A percentile compares a stretch with the other conserved stretches of the same genome.
These are phyloP conservation scores for Drosophila ustulata DNA, from an alignment of 2,888 invertebrate genomes.

Conservation along the genomic window DNA sequence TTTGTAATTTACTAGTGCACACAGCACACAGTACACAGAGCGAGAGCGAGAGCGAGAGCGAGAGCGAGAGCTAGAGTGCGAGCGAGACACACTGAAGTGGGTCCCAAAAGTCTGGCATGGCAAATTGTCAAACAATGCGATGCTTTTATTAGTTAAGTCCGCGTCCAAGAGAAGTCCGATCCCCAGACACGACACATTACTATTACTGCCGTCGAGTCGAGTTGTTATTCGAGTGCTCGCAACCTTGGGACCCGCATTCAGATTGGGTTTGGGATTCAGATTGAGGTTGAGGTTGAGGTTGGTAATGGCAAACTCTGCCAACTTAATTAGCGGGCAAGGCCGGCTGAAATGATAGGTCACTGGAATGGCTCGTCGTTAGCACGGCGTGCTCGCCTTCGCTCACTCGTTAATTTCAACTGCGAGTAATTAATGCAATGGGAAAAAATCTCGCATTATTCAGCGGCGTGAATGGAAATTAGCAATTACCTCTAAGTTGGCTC, in stretches of 20 bases:
- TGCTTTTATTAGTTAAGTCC: slow-evolving; percentile 56
- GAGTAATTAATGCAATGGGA: slow-evolving; percentile 19
- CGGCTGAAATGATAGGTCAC: slow-evolving; percentile 26
- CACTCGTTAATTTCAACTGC: slow-evolving; percentile 34
- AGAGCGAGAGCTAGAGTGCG: background rate
- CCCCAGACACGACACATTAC: slow-evolving; percentile 59
- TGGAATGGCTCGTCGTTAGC: slow-evolving; percentile 29
- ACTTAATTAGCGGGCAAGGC: slow-evolving; percentile 58
- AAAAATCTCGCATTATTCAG: slow-evolving; percentile 4
- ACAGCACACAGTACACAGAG: slow-evolving; percentile 24
- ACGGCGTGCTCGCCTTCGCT: background rate
- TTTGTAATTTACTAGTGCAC: slow-evolving; percentile 70
- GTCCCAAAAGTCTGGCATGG: slow-evolving; percentile 63
- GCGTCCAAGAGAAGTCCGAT: slow-evolving; percentile 10
- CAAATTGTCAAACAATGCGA: slow-evolving; percentile 70
- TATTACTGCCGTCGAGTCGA: slow-evolving; percentile 48
- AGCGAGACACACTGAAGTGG: background rate
- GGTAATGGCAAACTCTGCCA: background rate
- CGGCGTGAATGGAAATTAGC: background rate
- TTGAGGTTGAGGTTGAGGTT: slow-evolving; percentile 7
- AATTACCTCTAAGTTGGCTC: background rate
- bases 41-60: background rate
- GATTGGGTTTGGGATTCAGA: slow-evolving; percentile 3
- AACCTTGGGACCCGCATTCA: slow-evolving; percentile 3
- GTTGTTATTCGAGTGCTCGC: too few relatives aligned